These are phyloP conservation scores for Cassiopea andromeda DNA, from an alignment of 30 jellyfish, hydroid and myxozoan species.

Conservation along the genomic window DNA sequence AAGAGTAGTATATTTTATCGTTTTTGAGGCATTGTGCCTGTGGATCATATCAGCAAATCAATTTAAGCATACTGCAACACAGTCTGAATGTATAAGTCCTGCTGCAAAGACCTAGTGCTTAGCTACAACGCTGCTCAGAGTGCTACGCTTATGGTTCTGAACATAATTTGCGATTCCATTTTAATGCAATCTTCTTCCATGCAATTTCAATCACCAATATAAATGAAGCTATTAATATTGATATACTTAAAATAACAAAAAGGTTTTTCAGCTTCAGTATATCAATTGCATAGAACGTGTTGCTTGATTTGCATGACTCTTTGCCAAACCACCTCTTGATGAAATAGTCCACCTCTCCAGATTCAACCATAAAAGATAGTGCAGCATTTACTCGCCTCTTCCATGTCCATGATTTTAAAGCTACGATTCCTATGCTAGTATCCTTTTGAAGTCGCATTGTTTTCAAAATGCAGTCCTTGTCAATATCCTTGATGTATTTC, in stretches of 20 bases:
- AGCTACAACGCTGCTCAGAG: no score
- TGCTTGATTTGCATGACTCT: not conserved
- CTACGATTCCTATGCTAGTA: not conserved
- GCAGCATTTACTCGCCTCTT: slow-evolving; percentile 16
- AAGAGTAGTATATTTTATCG: no score
- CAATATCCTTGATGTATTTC: not conserved
- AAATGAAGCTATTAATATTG: not conserved
- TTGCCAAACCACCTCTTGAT: slow-evolving; percentile 2
- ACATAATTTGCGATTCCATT: not conserved
- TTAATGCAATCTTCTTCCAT: not conserved
- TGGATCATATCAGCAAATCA: no score
- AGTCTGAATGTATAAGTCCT: no score
- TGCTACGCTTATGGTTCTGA: not conserved
- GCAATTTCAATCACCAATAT: not conserved
- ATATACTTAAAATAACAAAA: not conserved
- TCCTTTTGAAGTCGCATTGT: not conserved
- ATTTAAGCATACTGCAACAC: no score
- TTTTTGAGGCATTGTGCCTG: no score
- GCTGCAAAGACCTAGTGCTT: no score
- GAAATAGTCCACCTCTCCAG: slow-evolving; percentile 25
- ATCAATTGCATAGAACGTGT: slow-evolving; percentile 8
- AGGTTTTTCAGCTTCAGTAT: slow-evolving; percentile 8
- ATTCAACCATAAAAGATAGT: not conserved
- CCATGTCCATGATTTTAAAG: slow-evolving; percentile 25
- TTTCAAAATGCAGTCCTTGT: not conserved